Base-by-base conservation (phyloP, 2,888 invertebrate genomes). In the Cerceris rybyensis region DNA sequence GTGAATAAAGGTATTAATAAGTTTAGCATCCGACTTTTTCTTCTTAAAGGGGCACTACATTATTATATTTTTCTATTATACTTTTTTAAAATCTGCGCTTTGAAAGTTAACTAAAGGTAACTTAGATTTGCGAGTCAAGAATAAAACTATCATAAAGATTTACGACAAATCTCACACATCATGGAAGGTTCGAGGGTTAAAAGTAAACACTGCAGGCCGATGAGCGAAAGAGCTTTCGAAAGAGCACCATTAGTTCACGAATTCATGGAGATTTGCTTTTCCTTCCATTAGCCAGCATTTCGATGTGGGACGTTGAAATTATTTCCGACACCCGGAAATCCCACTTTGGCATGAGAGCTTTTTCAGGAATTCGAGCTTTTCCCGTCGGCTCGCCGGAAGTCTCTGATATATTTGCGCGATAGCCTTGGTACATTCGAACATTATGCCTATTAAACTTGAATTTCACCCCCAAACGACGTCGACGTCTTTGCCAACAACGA, bases 361-460 rank as follows among this genome's bases (percentile, higher is more conserved):
- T 70, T 66, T 54, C 42, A 60, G 66, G 72, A 81, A 77, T 73
- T 68, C 64, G 64, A 13, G 58, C n/a, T 69, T 59, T 43, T 69
- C 66, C 43, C 70, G 42, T 57, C 54, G 68, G 42, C 16, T 52
- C 61, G 54, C 60, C 60, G 43, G 16, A 28, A 43, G 63, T 50
- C 43, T 13, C 63, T 78, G 84, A 89, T 87, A 83, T 84, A 88
- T 87, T 86, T 80, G 80, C 77, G 66, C 80, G 79, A 78, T 85
- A 83, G 81, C 79, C 82, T 72, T 65, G 70, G 76, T 83, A 83
- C 82, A 82, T 86, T 84, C 85, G 75, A 83, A 86, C 85, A 85
- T 87, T 86, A 86, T 87, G 82, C 83, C 87, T 84, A 85, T 89
- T 88, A 88, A 88, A 89, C 81, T 81, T 83, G 84, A 85, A 86